A percentile compares a stretch with the other conserved stretches of the same genome.
These are phyloP conservation scores for Drosophila nigricruria DNA, from an alignment of 2,888 invertebrate genomes.

Conservation along the genomic window DNA sequence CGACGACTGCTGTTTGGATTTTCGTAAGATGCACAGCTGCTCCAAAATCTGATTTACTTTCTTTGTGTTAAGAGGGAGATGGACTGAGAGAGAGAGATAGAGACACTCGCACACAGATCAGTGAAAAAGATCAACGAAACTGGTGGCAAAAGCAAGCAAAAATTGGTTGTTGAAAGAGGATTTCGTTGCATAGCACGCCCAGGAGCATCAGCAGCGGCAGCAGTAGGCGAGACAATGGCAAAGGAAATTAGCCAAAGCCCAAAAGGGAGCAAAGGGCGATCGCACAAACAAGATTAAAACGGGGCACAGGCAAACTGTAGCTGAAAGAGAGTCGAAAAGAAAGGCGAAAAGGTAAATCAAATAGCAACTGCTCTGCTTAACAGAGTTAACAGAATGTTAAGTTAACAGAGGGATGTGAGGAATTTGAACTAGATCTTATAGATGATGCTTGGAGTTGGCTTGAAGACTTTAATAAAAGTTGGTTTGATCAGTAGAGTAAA, in stretches of 20 bases:
- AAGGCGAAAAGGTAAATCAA: slow-evolving; percentile 32
- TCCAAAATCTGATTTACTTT: slow-evolving; percentile 79
- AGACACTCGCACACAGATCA: slow-evolving; percentile 39
- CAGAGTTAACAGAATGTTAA: slow-evolving; percentile 7
- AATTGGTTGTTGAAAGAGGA: slow-evolving; percentile 43
- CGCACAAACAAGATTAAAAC: slow-evolving; percentile 75
- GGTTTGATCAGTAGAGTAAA: too few relatives aligned
- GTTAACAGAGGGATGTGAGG: slow-evolving; percentile 9
- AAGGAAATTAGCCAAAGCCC: slow-evolving; percentile 75
- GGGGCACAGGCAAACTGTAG: slow-evolving; percentile 12
- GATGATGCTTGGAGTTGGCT: neutral
- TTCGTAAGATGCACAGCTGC: slow-evolving; percentile 68
- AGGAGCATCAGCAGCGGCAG: slow-evolving; percentile 17
- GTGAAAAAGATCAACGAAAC: slow-evolving; percentile 66
- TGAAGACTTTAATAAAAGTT: neutral
- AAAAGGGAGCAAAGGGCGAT: slow-evolving; percentile 70
- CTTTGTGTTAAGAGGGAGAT: slow-evolving; percentile 50
- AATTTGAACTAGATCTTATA: neutral
- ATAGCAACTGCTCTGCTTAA: slow-evolving; percentile 29
- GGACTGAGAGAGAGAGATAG: neutral
- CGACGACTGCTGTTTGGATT: slow-evolving; percentile 18
- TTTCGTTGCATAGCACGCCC: slow-evolving; percentile 38
- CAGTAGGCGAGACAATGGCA: slow-evolving; percentile 56
- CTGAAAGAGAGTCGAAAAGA: slow-evolving; percentile 14
- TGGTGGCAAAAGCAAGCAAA: slow-evolving; percentile 65